Conservation (phyloP, 2,888 invertebrate species). For the Dexiosoma caninum region DNA sequence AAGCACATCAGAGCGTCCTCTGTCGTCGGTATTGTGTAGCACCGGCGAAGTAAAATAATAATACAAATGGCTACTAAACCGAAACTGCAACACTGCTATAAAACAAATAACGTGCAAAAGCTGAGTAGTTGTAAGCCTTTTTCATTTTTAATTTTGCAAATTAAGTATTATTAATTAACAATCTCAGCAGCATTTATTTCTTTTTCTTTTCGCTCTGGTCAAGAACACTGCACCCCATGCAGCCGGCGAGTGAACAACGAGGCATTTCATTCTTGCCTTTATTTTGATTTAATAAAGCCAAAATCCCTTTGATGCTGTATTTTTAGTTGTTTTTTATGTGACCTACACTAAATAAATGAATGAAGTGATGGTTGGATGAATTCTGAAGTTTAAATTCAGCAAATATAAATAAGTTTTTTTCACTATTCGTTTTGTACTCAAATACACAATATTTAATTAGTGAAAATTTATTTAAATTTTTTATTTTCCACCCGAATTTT, state of each 20-base stretch:
- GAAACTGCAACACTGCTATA: no score
- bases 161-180: slow-evolving; percentile 9
- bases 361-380: neutral
- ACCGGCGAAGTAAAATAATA: no score
- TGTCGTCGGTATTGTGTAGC: no score
- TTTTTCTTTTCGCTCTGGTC: neutral
- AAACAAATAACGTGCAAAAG: no score
- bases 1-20: no score
- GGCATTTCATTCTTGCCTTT: neutral
- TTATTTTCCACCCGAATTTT: no score
- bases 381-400: slow-evolving; percentile 36
- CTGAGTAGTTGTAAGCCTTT: no score
- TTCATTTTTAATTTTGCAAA: neutral
- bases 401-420: neutral
- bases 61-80: no score
- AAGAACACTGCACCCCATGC: neutral
- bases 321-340: slow-evolving; percentile 37
- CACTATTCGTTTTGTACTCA: slow-evolving; percentile 5
- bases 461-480: no score
- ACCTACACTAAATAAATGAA: slow-evolving; percentile 35
- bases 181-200: neutral
- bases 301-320: slow-evolving; percentile 28
- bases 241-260: neutral
- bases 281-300: slow-evolving; percentile 19
- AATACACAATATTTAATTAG: slow-evolving; percentile 41